Evolutionary conservation across 2,888 invertebrate genomes (phyloP).

Genomic region (Pyrgus malvae): DNA sequence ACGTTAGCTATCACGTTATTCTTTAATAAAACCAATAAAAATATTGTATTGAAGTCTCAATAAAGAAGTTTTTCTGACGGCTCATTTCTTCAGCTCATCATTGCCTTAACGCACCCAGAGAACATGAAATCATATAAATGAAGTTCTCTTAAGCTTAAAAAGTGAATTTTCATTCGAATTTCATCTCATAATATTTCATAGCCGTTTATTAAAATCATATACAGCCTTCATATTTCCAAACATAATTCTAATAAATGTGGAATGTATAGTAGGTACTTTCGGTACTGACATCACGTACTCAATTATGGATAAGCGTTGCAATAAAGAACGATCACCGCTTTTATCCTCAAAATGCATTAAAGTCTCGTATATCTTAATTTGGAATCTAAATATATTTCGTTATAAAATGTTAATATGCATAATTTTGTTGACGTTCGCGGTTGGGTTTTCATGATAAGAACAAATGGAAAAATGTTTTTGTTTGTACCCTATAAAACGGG

Average conservation of each 20-base stretch:
- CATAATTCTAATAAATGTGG: neutral
- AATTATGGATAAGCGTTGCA: slow-evolving; percentile 17
- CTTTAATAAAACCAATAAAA: no score
- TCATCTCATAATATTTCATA: no score
- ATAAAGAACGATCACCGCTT: slow-evolving; percentile 11
- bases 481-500: neutral
- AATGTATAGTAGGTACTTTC: neutral
- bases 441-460: neutral
- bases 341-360: slow-evolving; percentile 14
- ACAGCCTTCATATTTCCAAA: no score
- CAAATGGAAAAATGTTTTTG: neutral
- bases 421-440: neutral
- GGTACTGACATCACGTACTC: slow-evolving; percentile 12
- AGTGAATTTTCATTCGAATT: no score
- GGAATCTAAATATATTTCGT: slow-evolving; percentile 17
- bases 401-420: slow-evolving; percentile 5
- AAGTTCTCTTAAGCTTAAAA: no score
- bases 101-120: no score
- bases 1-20: no score
- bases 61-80: no score
- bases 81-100: no score
- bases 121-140: no score
- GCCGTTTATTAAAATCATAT: no score
- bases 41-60: no score
- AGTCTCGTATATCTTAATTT: slow-evolving; percentile 19